Evolutionary conservation across 2,797 vertebrate genomes (phyloP).

Genomic region (Gephyroberyx darwinii): DNA sequence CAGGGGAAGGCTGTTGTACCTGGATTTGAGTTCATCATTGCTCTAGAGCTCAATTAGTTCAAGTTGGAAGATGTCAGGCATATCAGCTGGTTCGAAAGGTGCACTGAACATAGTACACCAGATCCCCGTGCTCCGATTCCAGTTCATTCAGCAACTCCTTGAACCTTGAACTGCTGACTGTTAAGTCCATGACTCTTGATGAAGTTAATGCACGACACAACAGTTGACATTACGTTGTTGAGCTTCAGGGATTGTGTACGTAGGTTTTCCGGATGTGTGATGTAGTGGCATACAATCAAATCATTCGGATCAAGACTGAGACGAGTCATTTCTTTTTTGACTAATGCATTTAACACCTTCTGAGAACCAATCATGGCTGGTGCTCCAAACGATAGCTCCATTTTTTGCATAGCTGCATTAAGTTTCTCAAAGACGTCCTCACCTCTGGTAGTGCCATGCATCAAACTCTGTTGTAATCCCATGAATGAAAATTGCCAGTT

Average conservation of each 20-base stretch:
- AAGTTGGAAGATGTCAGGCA: slow-evolving; percentile 40
- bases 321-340: slow-evolving; percentile 45
- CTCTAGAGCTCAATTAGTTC: slow-evolving; percentile 47
- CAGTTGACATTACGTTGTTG: too few relatives aligned
- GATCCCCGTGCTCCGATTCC: too few relatives aligned
- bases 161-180: too few relatives aligned
- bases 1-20: slow-evolving; percentile 38
- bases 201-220: too few relatives aligned
- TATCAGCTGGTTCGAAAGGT: slow-evolving; percentile 37
- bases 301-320: slow-evolving; percentile 44
- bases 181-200: too few relatives aligned
- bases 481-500: slow-evolving; percentile 32
- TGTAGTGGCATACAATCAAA: slow-evolving; percentile 51
- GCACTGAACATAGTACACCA: slow-evolving; percentile 20
- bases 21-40: slow-evolving; percentile 34
- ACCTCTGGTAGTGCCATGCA: slow-evolving; percentile 38
- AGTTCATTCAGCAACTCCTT: too few relatives aligned
- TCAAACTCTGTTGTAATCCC: slow-evolving; percentile 31
- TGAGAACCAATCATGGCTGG: slow-evolving; percentile 36
- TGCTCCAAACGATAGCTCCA: slow-evolving; percentile 43
- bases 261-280: slow-evolving; percentile 43
- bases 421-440: slow-evolving; percentile 37
- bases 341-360: slow-evolving; percentile 35
- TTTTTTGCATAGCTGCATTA: slow-evolving; percentile 20
- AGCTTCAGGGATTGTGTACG: too few relatives aligned